These are phyloP conservation scores for Athetis lepigone DNA, from an alignment of 2,888 invertebrate species.

Conservation along the genomic window DNA sequence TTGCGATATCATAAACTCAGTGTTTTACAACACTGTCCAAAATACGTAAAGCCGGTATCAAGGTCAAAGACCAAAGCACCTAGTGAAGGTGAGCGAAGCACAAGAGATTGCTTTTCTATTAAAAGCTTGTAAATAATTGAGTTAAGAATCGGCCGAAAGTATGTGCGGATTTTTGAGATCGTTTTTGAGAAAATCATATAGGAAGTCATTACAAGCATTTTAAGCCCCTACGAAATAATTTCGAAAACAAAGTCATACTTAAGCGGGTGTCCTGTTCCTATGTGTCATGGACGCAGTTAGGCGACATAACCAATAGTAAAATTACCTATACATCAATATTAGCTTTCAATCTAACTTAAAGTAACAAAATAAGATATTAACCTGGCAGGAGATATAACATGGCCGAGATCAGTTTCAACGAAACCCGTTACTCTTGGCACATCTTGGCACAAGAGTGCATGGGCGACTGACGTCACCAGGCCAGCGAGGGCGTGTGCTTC, in stretches of 20 bases:
- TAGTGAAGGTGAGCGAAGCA: not conserved
- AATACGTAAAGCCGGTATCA: not conserved
- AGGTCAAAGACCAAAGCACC: not conserved
- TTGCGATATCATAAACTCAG: constrained; percentile 24
- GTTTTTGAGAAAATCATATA: not conserved
- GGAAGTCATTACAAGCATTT: constrained; percentile 1
- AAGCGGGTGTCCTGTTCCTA: constrained; percentile 1
- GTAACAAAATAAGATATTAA: too few relatives aligned
- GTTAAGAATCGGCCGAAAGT: too few relatives aligned
- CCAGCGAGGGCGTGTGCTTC: constrained; percentile 85
- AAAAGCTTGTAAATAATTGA: not conserved
- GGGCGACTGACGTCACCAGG: constrained; percentile 81
- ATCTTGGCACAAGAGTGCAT: constrained; percentile 81
- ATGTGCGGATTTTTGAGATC: too few relatives aligned
- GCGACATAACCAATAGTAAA: not conserved
- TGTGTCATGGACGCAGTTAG: constrained; percentile 4
- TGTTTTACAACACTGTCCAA: constrained; percentile 5
- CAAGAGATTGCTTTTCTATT: not conserved
- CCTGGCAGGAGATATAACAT: constrained; percentile 84
- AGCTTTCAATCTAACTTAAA: too few relatives aligned
- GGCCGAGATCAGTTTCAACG: constrained; percentile 80
- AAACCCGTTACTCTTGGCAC: constrained; percentile 81
- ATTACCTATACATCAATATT: too few relatives aligned
- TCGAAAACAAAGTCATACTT: constrained; percentile 11
- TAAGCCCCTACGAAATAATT: constrained; percentile 23